A percentile compares a stretch with the other conserved stretches of the same genome.
Evolutionary conservation across 2,113 vertebrate species (phyloP).

Genomic region (Callionymus lyra): DNA sequence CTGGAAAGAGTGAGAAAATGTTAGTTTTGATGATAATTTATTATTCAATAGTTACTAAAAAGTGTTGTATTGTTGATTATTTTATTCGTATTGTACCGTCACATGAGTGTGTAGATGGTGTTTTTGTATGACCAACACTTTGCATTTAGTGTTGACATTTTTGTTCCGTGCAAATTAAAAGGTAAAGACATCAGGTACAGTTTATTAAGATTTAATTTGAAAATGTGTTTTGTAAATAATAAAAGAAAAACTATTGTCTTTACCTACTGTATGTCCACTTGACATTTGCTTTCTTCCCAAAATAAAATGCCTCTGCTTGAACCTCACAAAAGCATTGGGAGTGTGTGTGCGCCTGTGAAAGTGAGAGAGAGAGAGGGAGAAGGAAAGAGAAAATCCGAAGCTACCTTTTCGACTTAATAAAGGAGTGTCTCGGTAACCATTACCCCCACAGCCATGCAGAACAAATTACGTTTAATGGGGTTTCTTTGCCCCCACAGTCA

Average conservation of each 20-base stretch:
- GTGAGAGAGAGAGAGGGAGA: background rate
- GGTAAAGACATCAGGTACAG: too few relatives aligned
- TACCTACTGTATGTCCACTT: slow-evolving; percentile 71
- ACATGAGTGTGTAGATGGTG: too few relatives aligned
- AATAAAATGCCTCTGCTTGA: slow-evolving; percentile 39
- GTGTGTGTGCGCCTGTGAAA: slow-evolving; percentile 9
- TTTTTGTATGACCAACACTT: too few relatives aligned
- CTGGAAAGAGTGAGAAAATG: too few relatives aligned
- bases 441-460: slow-evolving; percentile 87
- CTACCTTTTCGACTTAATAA: slow-evolving; percentile 85
- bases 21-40: too few relatives aligned
- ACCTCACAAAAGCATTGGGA: slow-evolving; percentile 29
- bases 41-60: too few relatives aligned
- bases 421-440: slow-evolving; percentile 79
- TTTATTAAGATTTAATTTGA: too few relatives aligned
- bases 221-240: background rate
- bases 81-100: too few relatives aligned
- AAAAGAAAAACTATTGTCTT: too few relatives aligned
- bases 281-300: slow-evolving; percentile 72
- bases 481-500: slow-evolving; percentile 81
- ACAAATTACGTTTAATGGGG: slow-evolving; percentile 98
- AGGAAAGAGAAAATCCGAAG: slow-evolving; percentile 26
- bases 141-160: too few relatives aligned
- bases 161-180: too few relatives aligned
- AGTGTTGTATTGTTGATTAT: too few relatives aligned